phyloP scores from a whole-genome alignment of 2,888 invertebrate species.

The Poecilus cupreus region DNA sequence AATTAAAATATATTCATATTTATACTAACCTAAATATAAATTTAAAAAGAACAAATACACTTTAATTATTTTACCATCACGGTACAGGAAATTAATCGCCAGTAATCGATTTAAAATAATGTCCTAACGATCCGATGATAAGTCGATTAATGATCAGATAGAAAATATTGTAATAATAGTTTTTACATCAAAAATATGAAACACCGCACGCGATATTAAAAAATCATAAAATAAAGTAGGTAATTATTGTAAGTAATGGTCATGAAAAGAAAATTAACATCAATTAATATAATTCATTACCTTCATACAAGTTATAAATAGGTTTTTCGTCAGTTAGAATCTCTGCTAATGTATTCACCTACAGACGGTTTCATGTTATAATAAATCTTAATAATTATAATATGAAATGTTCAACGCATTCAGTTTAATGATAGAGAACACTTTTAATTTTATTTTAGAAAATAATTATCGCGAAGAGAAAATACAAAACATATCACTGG shows the following conservation, averaged over 20 bases:
- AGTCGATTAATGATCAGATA: too few species aligned
- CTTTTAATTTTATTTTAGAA: slow-evolving; percentile 34
- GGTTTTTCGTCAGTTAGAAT: slow-evolving; percentile 39
- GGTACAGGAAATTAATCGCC: too few species aligned
- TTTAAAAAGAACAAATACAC: too few species aligned
- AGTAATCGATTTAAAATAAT: too few species aligned
- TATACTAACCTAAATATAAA: too few species aligned
- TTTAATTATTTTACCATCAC: too few species aligned
- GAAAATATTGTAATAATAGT: too few species aligned
- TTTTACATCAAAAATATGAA: too few species aligned
- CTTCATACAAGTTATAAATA: slow-evolving; percentile 16
- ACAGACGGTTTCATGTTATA: slow-evolving; percentile 32
- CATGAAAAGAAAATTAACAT: slow-evolving; percentile 28
- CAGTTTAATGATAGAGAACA: slow-evolving; percentile 26
- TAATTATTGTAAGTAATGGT: slow-evolving; percentile 39
- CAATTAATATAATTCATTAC: slow-evolving; percentile 44
- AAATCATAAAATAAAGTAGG: slow-evolving; percentile 1
- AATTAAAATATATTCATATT: too few species aligned
- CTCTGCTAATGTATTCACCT: slow-evolving; percentile 20
- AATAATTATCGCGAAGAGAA: slow-evolving; percentile 34
- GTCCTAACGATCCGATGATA: too few species aligned
- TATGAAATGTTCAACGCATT: slow-evolving; percentile 18
- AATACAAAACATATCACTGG: slow-evolving; percentile 19
- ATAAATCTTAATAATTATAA: slow-evolving; percentile 47
- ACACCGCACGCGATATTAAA: background rate